Conservation (phyloP, 2,888 invertebrate genomes). For the Labia minor region DNA sequence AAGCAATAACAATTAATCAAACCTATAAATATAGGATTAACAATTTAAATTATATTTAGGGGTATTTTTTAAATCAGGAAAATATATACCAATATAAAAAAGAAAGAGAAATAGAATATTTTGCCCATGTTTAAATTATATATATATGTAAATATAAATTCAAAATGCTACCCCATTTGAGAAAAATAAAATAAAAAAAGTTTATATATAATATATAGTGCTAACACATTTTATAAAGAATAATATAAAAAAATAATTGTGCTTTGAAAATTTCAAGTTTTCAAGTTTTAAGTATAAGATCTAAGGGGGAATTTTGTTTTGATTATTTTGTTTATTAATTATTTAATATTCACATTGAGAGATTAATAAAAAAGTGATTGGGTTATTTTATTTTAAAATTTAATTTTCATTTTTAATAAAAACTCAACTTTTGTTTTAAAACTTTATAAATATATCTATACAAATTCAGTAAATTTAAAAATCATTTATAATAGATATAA, state of each 20-base stretch:
- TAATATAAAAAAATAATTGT: too few species aligned
- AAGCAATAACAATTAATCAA: constrained; percentile 13
- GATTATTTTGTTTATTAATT: too few species aligned
- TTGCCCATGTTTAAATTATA: too few species aligned
- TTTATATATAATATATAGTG: too few species aligned
- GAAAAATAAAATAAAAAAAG: too few species aligned
- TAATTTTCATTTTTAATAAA: not conserved
- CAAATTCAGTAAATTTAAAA: too few species aligned
- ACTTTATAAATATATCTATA: not conserved
- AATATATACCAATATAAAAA: too few species aligned
- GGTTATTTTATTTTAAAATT: not conserved
- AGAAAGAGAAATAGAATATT: not conserved
- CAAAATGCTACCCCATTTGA: not conserved
- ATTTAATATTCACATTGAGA: not conserved
- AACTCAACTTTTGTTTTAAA: not conserved
- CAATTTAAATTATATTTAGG: constrained; percentile 4
- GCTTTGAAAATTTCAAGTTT: too few species aligned
- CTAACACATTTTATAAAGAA: too few species aligned
- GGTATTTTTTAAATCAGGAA: too few species aligned
- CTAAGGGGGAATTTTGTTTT: too few species aligned
- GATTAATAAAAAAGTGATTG: not conserved
- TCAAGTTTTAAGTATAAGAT: too few species aligned
- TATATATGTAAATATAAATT: not conserved
- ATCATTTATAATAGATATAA: constrained; percentile 8
- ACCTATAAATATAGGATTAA: constrained; percentile 13